Conservation (phyloP, 2,888 invertebrate species). For the Cerceris rybyensis region DNA sequence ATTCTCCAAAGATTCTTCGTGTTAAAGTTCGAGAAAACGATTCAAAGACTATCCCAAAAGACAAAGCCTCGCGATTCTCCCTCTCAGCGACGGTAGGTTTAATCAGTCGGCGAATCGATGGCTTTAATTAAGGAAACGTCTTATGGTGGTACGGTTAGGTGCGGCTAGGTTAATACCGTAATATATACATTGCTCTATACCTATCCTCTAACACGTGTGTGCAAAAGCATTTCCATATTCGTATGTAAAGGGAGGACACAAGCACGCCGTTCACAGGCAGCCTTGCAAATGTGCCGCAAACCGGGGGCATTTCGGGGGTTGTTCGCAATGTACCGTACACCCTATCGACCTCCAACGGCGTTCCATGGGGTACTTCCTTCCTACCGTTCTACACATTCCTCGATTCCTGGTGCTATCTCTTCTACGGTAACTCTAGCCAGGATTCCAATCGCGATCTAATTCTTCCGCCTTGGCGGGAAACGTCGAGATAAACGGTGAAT, state of each 20-base stretch:
- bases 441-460: constrained; percentile 30
- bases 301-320: constrained; percentile 19
- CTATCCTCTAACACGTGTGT: neutral
- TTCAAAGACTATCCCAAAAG: neutral
- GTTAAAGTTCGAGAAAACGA: constrained; percentile 1
- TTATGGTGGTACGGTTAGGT: constrained; percentile 49
- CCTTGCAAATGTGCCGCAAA: constrained; percentile 15
- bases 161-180: constrained; percentile 50
- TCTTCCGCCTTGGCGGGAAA: constrained; percentile 7
- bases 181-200: constrained; percentile 31
- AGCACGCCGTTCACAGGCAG: neutral
- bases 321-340: constrained; percentile 31
- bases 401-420: constrained; percentile 18
- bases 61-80: constrained; percentile 23
- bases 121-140: constrained; percentile 71
- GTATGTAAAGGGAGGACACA: constrained; percentile 31
- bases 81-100: constrained; percentile 46
- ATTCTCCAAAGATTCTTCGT: neutral
- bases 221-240: constrained; percentile 21
- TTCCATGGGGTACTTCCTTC: constrained; percentile 1
- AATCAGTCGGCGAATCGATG: constrained; percentile 71
- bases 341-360: constrained; percentile 35
- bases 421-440: constrained; percentile 7
- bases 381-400: neutral
- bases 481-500: neutral